Evolutionary conservation across 2,888 invertebrate genomes (phyloP).

Genomic region (Tetropium fuscum): DNA sequence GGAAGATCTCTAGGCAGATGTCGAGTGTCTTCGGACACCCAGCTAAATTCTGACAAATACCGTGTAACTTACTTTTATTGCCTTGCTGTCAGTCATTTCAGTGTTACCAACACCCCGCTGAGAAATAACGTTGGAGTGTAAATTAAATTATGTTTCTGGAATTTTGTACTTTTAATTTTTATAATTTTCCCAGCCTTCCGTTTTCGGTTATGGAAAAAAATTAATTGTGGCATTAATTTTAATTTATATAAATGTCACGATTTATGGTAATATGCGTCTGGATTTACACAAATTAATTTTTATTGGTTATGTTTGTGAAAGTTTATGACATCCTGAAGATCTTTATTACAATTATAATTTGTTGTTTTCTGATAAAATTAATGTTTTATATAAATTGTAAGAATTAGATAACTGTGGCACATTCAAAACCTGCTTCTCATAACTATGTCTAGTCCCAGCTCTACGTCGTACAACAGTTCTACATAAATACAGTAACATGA

Average conservation of each 20-base stretch:
- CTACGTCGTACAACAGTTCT: no score
- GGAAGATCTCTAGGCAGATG: constrained; percentile 25
- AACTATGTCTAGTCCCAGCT: no score
- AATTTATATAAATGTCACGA: constrained; percentile 37
- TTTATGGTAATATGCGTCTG: constrained; percentile 40
- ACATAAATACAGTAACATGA: no score
- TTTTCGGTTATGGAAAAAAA: constrained; percentile 19
- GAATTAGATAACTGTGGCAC: no score
- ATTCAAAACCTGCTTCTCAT: no score
- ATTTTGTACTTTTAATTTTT: constrained; percentile 27
- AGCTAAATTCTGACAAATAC: constrained; percentile 37
- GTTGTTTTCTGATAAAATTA: constrained; percentile 10
- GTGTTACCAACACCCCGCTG: constrained; percentile 43
- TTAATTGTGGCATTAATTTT: constrained; percentile 37
- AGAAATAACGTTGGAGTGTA: constrained; percentile 44
- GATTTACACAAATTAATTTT: constrained; percentile 31
- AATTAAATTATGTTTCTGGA: constrained; percentile 43
- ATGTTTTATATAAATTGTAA: neutral
- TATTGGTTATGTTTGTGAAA: constrained; percentile 16
- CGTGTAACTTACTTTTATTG: constrained; percentile 34
- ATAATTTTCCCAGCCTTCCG: constrained; percentile 37
- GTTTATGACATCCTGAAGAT: constrained; percentile 1
- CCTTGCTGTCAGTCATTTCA: constrained; percentile 36
- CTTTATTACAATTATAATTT: constrained; percentile 19
- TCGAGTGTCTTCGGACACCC: constrained; percentile 31